Percentiles rank a stretch among this genome's conserved stretches.
Evolutionary conservation across 2,797 vertebrate genomes (phyloP).

Genomic region (Muscicapa striata): DNA sequence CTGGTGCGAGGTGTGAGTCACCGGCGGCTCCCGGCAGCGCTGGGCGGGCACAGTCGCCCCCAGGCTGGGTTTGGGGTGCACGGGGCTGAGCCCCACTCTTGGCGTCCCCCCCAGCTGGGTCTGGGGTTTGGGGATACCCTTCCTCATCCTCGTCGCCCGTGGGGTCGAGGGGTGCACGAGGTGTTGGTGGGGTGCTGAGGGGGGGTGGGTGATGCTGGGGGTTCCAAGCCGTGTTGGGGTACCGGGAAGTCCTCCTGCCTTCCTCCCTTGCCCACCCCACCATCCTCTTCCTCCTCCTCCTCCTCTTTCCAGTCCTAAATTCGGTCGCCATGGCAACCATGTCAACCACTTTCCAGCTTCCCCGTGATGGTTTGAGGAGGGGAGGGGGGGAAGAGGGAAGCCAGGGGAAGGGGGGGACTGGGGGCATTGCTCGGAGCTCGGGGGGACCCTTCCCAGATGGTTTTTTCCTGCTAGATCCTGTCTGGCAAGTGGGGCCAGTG

Average conservation of each 20-base stretch:
- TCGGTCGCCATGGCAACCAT: conserved; percentile 91
- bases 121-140: not conserved
- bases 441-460: not conserved
- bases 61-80: not conserved
- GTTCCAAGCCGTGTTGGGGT: not conserved
- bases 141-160: not conserved
- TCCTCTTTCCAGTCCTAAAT: conserved; percentile 83
- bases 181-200: not conserved
- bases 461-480: not conserved
- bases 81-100: rapidly evolving
- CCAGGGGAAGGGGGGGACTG: conserved; percentile 6
- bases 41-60: not conserved
- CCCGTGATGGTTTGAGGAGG: conserved; percentile 90
- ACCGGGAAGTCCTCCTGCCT: not conserved
- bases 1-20: conserved; percentile 11
- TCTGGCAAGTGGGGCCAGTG: not conserved
- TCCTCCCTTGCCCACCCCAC: not conserved
- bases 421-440: not conserved
- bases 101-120: not conserved
- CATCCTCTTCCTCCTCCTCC: conserved; percentile 26
- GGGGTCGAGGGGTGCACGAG: rapidly evolving
- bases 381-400: conserved; percentile 75
- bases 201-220: not conserved
- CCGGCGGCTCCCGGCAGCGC: not conserved
- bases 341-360: conserved; percentile 93